Percentiles rank a stretch among this genome's conserved stretches.
Conservation (phyloP, 1,140 invertebrate species). For the Helicoverpa zea region DNA sequence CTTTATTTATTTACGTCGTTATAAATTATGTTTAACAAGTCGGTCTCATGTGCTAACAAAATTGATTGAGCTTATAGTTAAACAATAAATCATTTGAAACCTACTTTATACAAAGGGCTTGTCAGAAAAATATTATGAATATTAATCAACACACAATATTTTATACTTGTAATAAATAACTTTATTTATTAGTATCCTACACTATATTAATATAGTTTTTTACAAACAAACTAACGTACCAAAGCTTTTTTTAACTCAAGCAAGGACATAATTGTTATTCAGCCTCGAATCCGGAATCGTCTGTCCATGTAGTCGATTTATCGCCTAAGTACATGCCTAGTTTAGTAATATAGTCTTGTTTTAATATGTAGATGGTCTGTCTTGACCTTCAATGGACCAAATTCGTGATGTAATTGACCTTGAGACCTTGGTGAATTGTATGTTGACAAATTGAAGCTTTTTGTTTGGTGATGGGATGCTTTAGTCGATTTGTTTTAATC, state of each 20-base stretch:
- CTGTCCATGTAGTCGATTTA: conserved; percentile 30
- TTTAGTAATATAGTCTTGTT: conserved; percentile 39
- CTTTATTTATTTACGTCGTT: too few relatives aligned
- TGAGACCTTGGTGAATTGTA: conserved; percentile 39
- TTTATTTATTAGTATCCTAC: too few relatives aligned
- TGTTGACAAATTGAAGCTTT: conserved; percentile 44
- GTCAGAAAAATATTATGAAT: too few relatives aligned
- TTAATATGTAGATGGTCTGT: conserved; percentile 23
- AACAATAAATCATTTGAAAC: too few relatives aligned
- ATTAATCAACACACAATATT: too few relatives aligned
- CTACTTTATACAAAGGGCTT: too few relatives aligned
- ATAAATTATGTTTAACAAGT: too few relatives aligned
- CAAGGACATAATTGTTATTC: conserved; percentile 50
- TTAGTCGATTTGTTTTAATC: conserved; percentile 29
- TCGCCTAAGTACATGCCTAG: conserved; percentile 44
- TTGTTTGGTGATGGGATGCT: not conserved
- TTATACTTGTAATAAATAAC: too few relatives aligned
- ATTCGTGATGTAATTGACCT: conserved; percentile 52
- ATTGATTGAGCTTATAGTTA: too few relatives aligned
- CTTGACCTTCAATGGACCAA: conserved; percentile 39
- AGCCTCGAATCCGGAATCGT: conserved; percentile 48
- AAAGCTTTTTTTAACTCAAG: conserved; percentile 8
- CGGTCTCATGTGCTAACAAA: too few relatives aligned
- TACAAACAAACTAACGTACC: conserved; percentile 2
- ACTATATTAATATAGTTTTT: too few relatives aligned